Conservation (phyloP, 2,888 invertebrate genomes). For the Brassicogethes aeneus region DNA sequence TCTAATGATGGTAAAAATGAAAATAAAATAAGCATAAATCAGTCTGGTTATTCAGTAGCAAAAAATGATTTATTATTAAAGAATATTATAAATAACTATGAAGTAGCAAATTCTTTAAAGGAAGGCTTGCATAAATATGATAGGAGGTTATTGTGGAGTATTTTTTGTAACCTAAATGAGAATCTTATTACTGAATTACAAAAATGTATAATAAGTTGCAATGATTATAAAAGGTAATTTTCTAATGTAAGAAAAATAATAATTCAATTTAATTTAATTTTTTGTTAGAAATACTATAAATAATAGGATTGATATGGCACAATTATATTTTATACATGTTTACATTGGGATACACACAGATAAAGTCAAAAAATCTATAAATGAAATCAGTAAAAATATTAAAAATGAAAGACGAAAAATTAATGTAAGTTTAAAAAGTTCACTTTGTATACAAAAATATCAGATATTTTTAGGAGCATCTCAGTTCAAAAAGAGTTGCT, state of each 20-base stretch:
- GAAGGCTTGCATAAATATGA: constrained; percentile 16
- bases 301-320: constrained; percentile 17
- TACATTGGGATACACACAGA: constrained; percentile 13
- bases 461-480: no score
- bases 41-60: no score
- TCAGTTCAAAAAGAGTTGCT: no score
- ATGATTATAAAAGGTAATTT: no score
- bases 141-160: constrained; percentile 12
- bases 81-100: constrained; percentile 7
- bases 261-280: background rate
- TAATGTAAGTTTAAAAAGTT: background rate
- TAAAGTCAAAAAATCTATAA: constrained; percentile 14
- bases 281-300: no score
- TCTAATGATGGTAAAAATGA: no score
- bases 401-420: constrained; percentile 13
- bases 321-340: constrained; percentile 18
- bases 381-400: constrained; percentile 13
- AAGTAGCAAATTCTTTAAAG: constrained; percentile 8
- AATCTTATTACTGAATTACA: background rate
- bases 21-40: no score
- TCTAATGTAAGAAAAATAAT: background rate
- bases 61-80: no score
- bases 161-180: constrained; percentile 2
- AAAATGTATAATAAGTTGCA: no score
- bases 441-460: background rate